Conservation (phyloP, 2,113 vertebrate genomes). For the Cyanoliseus patagonus region DNA sequence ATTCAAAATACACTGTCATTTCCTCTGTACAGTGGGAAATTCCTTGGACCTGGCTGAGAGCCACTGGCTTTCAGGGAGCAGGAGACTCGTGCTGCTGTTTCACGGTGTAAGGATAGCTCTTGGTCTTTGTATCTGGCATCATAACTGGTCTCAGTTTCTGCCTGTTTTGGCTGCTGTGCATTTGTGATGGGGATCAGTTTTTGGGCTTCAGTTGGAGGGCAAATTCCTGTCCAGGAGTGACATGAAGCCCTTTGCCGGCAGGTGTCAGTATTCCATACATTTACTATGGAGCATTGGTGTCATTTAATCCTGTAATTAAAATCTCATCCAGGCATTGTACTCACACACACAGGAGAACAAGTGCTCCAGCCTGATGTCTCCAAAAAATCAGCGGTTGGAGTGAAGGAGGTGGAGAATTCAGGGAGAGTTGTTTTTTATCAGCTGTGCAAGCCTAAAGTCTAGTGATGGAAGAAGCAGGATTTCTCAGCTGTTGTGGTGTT, state of each 20-base stretch:
- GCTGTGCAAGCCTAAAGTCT: background rate
- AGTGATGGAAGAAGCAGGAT: background rate
- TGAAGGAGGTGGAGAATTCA: background rate
- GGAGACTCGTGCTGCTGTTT: background rate
- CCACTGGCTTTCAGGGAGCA: background rate
- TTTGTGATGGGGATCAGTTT: background rate
- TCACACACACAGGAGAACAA: background rate
- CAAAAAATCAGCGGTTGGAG: background rate
- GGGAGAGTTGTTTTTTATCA: background rate
- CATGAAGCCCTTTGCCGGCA: slow-evolving; percentile 32
- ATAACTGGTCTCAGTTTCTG: background rate
- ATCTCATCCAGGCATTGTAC: background rate
- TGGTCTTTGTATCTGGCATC: background rate
- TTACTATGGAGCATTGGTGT: background rate
- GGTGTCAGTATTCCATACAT: slow-evolving; percentile 67
- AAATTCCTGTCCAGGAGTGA: background rate
- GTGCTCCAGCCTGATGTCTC: background rate
- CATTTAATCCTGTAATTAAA: background rate
- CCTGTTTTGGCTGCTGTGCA: background rate
- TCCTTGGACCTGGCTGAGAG: background rate
- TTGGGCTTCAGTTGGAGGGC: background rate
- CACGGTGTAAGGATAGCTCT: background rate
- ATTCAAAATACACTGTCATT: background rate
- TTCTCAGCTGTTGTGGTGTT: background rate
- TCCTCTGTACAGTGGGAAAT: background rate